phyloP scores from a whole-genome alignment of 2,113 vertebrate genomes.

The Saguinus imperator region DNA sequence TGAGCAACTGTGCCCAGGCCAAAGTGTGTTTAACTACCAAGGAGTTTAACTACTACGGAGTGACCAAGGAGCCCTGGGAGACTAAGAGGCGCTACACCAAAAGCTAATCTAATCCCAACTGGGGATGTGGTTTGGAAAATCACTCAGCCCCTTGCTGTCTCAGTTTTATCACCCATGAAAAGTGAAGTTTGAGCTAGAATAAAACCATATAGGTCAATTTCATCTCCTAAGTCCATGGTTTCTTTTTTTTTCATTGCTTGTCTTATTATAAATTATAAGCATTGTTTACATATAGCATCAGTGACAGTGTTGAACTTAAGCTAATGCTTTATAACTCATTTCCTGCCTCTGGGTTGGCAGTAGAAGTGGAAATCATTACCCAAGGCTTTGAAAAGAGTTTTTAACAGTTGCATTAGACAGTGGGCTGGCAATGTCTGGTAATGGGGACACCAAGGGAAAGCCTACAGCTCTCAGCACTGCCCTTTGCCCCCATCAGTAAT shows the following conservation, averaged over 20 bases:
- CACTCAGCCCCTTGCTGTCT: background rate
- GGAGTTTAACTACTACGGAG: background rate
- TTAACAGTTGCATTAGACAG: background rate
- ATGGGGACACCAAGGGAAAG: background rate
- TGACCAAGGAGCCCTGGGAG: too few species aligned
- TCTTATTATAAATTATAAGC: conserved; percentile 36
- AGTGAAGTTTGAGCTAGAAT: background rate
- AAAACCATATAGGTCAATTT: background rate
- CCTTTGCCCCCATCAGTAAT: background rate
- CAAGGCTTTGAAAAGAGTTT: background rate
- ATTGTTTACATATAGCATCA: background rate
- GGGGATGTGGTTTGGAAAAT: background rate
- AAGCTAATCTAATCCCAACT: background rate
- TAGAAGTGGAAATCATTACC: background rate
- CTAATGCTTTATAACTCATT: background rate
- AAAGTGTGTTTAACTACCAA: too few species aligned
- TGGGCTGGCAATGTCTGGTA: background rate
- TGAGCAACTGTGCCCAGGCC: too few species aligned
- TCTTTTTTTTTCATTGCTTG: background rate
- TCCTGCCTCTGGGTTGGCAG: background rate
- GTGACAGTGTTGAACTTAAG: background rate
- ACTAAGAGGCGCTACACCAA: background rate
- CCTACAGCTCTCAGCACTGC: background rate
- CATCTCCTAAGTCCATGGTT: background rate
- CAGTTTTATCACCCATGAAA: background rate